phyloP scores from a whole-genome alignment of 2,797 vertebrate species.

The Galaxias olidus region DNA sequence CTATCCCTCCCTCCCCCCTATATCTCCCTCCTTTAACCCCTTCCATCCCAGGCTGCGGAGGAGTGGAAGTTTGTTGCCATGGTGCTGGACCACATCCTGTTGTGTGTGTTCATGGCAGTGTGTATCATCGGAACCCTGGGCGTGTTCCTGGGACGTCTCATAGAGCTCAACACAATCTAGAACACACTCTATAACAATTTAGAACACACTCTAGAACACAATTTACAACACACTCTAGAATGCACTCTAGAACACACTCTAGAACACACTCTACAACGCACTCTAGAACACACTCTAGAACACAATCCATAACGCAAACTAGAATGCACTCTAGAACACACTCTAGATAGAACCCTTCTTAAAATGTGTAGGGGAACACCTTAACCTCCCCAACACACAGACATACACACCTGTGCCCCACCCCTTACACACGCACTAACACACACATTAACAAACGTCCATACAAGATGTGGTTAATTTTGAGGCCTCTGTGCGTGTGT shows the following conservation, averaged over 20 bases:
- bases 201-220: background rate
- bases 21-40: conserved; percentile 10
- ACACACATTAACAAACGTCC: no score
- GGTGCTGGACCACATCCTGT: conserved; percentile 95
- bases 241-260: background rate
- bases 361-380: no score
- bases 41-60: conserved; percentile 82
- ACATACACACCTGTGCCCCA: no score
- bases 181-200: background rate
- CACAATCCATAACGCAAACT: no score
- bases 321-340: no score
- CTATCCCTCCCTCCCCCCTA: background rate
- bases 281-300: no score
- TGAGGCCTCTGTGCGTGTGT: no score
- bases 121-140: conserved; percentile 90
- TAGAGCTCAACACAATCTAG: conserved; percentile 88
- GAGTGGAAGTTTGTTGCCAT: conserved; percentile 98
- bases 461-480: no score
- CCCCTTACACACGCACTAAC: no score
- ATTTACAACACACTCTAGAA: background rate
- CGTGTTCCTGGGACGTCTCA: conserved; percentile 92
- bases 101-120: conserved; percentile 93
- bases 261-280: no score
- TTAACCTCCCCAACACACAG: no score
- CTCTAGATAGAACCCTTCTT: no score